phyloP scores from a whole-genome alignment of 2,113 vertebrate genomes.

The Polypterus bichir region DNA sequence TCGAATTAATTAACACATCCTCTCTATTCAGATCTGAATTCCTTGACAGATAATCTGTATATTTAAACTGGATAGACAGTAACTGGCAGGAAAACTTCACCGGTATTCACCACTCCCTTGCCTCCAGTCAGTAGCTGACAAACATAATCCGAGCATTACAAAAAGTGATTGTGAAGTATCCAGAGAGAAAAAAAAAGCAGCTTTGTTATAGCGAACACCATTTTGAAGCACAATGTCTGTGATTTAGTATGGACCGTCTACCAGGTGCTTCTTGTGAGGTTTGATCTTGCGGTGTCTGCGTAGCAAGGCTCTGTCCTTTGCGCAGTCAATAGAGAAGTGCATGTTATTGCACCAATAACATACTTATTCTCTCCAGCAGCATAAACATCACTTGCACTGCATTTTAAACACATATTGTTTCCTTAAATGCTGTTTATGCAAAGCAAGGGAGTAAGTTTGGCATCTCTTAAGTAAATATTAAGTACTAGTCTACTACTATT shows the following conservation, averaged over 20 bases:
- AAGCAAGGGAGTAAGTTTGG: neutral
- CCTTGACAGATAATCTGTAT: neutral
- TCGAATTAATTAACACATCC: no score
- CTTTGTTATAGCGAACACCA: neutral
- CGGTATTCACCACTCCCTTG: neutral
- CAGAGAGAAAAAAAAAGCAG: neutral
- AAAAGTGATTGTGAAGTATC: conserved; percentile 2
- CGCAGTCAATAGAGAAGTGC: neutral
- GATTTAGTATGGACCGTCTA: neutral
- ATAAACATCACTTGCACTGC: conserved; percentile 9
- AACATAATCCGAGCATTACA: neutral
- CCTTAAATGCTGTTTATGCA: conserved; percentile 12
- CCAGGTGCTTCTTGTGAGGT: conserved; percentile 1
- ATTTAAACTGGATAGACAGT: neutral
- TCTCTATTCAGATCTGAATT: neutral
- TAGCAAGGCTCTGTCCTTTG: neutral
- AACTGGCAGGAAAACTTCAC: neutral
- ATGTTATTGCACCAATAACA: conserved; percentile 2
- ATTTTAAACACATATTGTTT: conserved; percentile 9
- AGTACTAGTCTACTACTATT: neutral
- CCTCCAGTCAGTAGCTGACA: conserved; percentile 4
- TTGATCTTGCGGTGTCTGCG: neutral
- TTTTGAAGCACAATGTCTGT: conserved; percentile 1
- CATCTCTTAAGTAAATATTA: neutral
- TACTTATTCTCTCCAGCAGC: neutral